Conservation (phyloP, 2,797 vertebrate species). For the Dendrocincla fuliginosa region DNA sequence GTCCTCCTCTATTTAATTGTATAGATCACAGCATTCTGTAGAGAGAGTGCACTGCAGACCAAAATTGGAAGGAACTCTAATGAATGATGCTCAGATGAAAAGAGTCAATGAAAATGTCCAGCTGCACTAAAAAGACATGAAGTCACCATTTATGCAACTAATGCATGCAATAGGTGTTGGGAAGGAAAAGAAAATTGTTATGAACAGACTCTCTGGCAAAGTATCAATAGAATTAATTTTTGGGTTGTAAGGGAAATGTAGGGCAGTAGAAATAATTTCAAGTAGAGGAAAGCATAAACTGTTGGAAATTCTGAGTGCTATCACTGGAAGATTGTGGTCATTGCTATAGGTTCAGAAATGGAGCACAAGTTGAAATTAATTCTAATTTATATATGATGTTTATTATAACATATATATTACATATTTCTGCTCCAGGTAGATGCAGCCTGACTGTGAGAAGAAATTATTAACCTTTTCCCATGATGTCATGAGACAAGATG, state of each 20-base stretch:
- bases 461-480: not conserved
- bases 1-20: not conserved
- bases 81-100: constrained; percentile 63
- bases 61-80: constrained; percentile 53
- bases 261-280: constrained; percentile 58
- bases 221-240: constrained; percentile 56
- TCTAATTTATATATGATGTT: not conserved
- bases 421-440: not conserved
- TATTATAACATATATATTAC: not conserved
- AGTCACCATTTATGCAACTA: constrained; percentile 60
- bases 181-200: constrained; percentile 61
- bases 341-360: not conserved
- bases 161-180: constrained; percentile 41
- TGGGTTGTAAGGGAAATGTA: constrained; percentile 50
- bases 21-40: constrained; percentile 3
- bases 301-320: not conserved
- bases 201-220: constrained; percentile 51
- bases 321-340: constrained; percentile 17
- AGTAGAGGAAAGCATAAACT: constrained; percentile 10
- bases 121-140: constrained; percentile 60
- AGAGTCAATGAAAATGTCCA: constrained; percentile 68
- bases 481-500: not conserved
- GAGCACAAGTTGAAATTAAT: constrained; percentile 21
- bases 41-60: constrained; percentile 11
- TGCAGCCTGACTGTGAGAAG: not conserved